Conservation (phyloP, 2,888 invertebrate genomes). For the Ferrisia virgata region DNA sequence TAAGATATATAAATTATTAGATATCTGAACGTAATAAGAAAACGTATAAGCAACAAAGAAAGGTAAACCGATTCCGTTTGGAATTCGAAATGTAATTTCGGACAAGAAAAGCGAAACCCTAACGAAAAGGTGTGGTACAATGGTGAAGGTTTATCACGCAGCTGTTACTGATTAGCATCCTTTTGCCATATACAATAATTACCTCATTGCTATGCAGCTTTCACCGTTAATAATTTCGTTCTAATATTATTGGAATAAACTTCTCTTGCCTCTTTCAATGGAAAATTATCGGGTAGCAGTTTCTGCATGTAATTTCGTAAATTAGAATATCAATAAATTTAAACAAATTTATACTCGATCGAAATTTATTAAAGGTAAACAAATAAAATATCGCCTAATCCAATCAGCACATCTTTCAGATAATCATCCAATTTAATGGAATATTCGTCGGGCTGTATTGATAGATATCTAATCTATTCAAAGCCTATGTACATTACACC, state of each 20-base stretch:
- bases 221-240: constrained; percentile 40
- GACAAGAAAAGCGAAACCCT: constrained; percentile 29
- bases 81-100: constrained; percentile 38
- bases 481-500: too few relatives aligned
- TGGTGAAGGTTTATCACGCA: constrained; percentile 41
- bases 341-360: constrained; percentile 1
- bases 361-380: constrained; percentile 1
- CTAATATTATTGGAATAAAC: constrained; percentile 40
- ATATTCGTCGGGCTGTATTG: not conserved
- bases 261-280: constrained; percentile 26
- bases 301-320: constrained; percentile 31
- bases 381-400: not conserved
- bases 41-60: constrained; percentile 12
- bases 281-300: constrained; percentile 37
- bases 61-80: constrained; percentile 34
- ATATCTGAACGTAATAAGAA: constrained; percentile 8
- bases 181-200: constrained; percentile 41
- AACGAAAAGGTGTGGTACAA: constrained; percentile 35
- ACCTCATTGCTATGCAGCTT: constrained; percentile 44
- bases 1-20: constrained; percentile 7
- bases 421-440: not conserved
- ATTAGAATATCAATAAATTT: constrained; percentile 33
- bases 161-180: constrained; percentile 42
- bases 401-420: not conserved
- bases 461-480: too few relatives aligned